Evolutionary conservation across 1,140 invertebrate species (phyloP).

Genomic region (Drosophila mayri): DNA sequence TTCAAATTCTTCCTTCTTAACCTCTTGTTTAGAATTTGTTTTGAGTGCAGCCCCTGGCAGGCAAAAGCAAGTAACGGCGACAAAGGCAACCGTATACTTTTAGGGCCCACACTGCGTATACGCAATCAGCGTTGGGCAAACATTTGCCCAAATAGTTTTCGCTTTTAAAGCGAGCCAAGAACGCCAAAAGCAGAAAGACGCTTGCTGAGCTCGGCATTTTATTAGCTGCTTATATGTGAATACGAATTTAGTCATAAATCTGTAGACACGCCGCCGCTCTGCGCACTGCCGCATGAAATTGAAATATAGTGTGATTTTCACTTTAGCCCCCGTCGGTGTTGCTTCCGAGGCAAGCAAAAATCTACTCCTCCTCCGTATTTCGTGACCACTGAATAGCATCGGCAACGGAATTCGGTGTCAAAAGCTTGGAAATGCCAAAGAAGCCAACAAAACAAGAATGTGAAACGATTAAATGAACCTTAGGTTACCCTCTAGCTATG

Average conservation of each 20-base stretch:
- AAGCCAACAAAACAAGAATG: constrained; percentile 34
- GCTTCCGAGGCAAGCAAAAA: constrained; percentile 17
- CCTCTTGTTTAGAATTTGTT: not conserved
- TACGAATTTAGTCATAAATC: constrained; percentile 83
- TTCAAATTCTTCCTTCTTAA: not conserved
- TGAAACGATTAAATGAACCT: not conserved
- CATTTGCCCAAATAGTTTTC: constrained; percentile 77
- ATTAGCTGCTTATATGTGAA: constrained; percentile 81
- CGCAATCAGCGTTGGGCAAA: constrained; percentile 77
- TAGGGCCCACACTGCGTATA: constrained; percentile 74
- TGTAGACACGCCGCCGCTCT: constrained; percentile 67
- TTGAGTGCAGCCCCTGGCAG: not conserved
- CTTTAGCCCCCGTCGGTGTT: constrained; percentile 56
- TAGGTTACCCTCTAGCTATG: constrained; percentile 29
- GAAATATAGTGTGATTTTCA: constrained; percentile 83
- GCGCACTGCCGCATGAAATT: constrained; percentile 79
- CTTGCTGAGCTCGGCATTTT: constrained; percentile 80
- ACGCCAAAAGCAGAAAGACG: constrained; percentile 41
- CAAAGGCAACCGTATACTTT: constrained; percentile 67
- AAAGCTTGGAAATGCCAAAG: constrained; percentile 59
- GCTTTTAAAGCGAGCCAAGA: constrained; percentile 63
- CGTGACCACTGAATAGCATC: constrained; percentile 20
- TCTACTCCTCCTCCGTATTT: not conserved
- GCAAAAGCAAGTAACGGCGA: constrained; percentile 50
- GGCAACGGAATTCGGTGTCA: constrained; percentile 69